Evolutionary conservation across 2,797 vertebrate species (phyloP), one percentile per base, ranked within the genome.

Genomic region (Apodemus agrarius): DNA sequence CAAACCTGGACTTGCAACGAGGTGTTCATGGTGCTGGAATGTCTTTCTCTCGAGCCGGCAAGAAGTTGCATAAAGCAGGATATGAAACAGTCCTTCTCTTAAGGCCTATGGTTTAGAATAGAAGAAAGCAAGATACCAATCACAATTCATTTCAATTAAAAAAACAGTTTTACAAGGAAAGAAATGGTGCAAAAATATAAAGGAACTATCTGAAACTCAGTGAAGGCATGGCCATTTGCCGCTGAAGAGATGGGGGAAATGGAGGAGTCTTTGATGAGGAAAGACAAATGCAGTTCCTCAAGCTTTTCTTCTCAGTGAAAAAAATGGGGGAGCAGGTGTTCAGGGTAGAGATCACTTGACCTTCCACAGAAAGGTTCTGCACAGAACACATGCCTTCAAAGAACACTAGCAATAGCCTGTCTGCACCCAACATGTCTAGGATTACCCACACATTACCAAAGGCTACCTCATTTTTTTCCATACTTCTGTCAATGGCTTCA

Each of bases 1-100:
- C 87, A 82, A 92, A 85, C 89, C 65, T 87, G 37, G 46, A 75
- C 81, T 89, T 97, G 95, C 78, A 88, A 57, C 1, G 10, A 94
- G 61, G 57, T 69, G 8, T 81, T 85, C 22, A 2, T 24, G 17
- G 57, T 78, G 74, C 46, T 78, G 80, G 61, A 29, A 67, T 46
- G 17, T 21, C 29, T 49, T 49, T 49, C 31, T 85, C 29, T 7
- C 2, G 72, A 95, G 52, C 1, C 14, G 49, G 54, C 40, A 86
- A 52, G 16, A 46, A 22, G 22, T 16, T n/a, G 12, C 17, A n/a
- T 4, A 72, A 57, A 34, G 65, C 75, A 79, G 43, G n/a, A 4
- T 34, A 59, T 89, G 57, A 92, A 93, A 57, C 16, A 93, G 31
- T 19, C 3, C 9, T 67, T 80, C 43, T 19, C 65, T 12, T 40